Evolutionary conservation across 2,113 vertebrate genomes (phyloP).

Genomic region (Phalacrocorax carbo): DNA sequence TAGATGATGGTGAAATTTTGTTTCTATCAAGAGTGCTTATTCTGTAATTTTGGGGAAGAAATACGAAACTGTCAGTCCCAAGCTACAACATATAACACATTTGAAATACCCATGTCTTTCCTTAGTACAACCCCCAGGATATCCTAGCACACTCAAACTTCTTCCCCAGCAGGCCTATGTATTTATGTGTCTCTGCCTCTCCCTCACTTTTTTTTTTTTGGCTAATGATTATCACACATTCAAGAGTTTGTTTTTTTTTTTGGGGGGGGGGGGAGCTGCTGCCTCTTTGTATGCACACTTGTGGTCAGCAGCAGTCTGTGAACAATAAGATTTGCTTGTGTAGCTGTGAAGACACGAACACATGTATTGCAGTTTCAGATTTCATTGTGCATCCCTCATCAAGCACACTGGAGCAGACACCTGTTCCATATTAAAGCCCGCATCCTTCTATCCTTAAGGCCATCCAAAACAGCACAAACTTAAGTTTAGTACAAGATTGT

Average conservation of each 20-base stretch:
- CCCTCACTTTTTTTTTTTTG: fast-evolving
- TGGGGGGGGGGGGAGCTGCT: fast-evolving
- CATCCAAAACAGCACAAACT: neutral
- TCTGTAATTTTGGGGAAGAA: neutral
- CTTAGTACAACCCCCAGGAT: neutral
- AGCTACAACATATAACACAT: neutral
- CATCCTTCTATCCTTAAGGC: neutral
- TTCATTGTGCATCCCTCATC: neutral
- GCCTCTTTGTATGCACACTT: neutral
- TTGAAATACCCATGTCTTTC: neutral
- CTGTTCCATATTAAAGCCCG: neutral
- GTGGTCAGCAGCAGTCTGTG: neutral
- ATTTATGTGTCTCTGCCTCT: neutral
- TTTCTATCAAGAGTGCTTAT: neutral
- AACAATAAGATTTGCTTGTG: neutral
- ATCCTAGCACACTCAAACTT: neutral
- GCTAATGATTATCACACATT: neutral
- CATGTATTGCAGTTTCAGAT: neutral
- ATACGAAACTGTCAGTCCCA: neutral
- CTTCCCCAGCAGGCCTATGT: neutral
- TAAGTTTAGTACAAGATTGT: neutral
- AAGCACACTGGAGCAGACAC: neutral
- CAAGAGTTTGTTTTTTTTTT: neutral
- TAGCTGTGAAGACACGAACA: neutral
- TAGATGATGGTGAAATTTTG: neutral